These are phyloP conservation scores for Ammospiza maritima DNA, from an alignment of 2,797 vertebrate genomes.

Conservation along the genomic window DNA sequence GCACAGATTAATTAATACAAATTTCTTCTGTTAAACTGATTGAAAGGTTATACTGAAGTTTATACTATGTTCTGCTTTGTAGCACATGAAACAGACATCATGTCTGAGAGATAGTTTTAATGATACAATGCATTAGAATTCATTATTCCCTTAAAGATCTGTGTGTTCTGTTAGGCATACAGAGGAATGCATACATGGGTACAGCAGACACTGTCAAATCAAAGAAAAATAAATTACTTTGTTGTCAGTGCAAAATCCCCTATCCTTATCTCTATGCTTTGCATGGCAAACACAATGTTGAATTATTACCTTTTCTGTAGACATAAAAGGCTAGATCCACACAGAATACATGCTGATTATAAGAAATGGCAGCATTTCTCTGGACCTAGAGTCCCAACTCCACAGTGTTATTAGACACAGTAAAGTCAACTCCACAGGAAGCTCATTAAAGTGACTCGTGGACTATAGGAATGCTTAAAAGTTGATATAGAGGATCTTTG, in stretches of 20 bases:
- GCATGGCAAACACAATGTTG: not conserved
- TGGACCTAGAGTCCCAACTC: not conserved
- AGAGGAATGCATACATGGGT: not conserved
- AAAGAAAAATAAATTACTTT: conserved; percentile 24
- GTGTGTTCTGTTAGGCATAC: not conserved
- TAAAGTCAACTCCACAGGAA: not conserved
- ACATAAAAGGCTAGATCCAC: not conserved
- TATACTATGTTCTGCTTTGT: conserved; percentile 7
- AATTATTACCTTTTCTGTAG: not conserved
- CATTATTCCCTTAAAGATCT: conserved; percentile 18
- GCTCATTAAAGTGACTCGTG: not conserved
- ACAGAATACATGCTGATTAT: not conserved
- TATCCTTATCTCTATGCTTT: not conserved
- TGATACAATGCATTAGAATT: conserved; percentile 2
- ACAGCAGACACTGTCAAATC: not conserved
- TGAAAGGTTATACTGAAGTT: not conserved
- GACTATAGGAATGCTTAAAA: not conserved
- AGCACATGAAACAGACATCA: not conserved
- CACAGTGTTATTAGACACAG: not conserved
- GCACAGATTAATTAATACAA: not conserved
- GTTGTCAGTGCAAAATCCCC: not conserved
- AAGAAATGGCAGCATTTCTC: not conserved
- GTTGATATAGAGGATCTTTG: not conserved
- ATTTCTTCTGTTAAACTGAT: not conserved
- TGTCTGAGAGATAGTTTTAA: conserved; percentile 13